Evolutionary conservation across 2,797 vertebrate species (phyloP).

Genomic region (Mycteria americana): DNA sequence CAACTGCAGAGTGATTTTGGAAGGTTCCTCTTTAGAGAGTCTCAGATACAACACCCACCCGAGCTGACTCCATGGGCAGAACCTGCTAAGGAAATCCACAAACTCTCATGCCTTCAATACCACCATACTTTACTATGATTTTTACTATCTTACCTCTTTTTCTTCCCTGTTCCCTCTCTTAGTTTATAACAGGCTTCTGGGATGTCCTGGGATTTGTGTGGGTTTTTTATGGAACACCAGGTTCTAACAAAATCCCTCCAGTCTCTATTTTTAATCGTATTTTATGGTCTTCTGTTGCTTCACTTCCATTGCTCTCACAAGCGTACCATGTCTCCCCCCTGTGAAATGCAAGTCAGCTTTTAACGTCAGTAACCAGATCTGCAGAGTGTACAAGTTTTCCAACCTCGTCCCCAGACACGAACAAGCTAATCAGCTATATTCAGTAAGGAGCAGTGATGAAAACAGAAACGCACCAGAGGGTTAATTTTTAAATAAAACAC

Average conservation of each 20-base stretch:
- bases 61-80: neutral
- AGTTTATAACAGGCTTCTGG: neutral
- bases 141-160: neutral
- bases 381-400: neutral
- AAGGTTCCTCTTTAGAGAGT: neutral
- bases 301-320: conserved; percentile 5
- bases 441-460: neutral
- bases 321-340: neutral
- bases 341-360: conserved; percentile 42
- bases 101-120: neutral
- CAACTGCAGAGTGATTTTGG: neutral
- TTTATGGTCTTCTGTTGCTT: conserved; percentile 1
- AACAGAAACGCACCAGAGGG: neutral
- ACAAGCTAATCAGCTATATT: neutral
- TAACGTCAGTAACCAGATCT: neutral
- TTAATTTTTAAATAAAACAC: neutral
- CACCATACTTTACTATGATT: neutral
- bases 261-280: conserved; percentile 39
- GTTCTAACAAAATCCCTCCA: conserved; percentile 3
- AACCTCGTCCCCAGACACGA: neutral
- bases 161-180: neutral
- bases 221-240: neutral
- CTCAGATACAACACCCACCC: neutral
- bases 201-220: neutral
- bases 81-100: neutral